Evolutionary conservation across 2,113 vertebrate species (phyloP).

Genomic region (Malurus cyaneus): DNA sequence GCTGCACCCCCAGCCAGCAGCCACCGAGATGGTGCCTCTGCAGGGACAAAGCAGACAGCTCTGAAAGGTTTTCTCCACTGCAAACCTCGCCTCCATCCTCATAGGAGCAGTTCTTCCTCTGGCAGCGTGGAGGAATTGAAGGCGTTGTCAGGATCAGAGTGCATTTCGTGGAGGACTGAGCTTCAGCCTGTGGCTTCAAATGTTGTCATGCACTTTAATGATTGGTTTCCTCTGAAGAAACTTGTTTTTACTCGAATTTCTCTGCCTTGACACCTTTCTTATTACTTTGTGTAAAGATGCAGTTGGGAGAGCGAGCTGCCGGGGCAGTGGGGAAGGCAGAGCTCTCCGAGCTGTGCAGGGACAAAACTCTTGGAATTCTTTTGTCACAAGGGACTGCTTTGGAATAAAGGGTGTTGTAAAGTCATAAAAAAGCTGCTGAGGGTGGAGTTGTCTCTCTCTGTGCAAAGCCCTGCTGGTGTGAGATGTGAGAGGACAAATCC

Average conservation of each 20-base stretch:
- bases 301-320: neutral
- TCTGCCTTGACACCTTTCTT: constrained; percentile 24
- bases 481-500: neutral
- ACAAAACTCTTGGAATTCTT: neutral
- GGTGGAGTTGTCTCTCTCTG: neutral
- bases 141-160: neutral
- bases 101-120: neutral
- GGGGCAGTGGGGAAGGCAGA: neutral
- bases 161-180: neutral
- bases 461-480: neutral
- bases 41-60: neutral
- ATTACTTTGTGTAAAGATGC: neutral
- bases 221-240: constrained; percentile 17
- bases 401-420: neutral
- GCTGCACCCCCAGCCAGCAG: neutral
- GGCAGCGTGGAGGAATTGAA: neutral
- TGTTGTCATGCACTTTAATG: constrained; percentile 15
- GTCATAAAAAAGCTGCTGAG: neutral
- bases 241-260: neutral
- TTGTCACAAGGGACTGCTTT: neutral
- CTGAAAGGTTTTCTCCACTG: neutral
- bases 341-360: neutral
- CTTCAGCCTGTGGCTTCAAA: constrained; percentile 28
- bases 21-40: constrained; percentile 35
- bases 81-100: neutral